A percentile compares a stretch with the other conserved stretches of the same genome.
These are phyloP conservation scores for Drosophila orosa DNA, from an alignment of 1,140 invertebrate species.

Conservation along the genomic window DNA sequence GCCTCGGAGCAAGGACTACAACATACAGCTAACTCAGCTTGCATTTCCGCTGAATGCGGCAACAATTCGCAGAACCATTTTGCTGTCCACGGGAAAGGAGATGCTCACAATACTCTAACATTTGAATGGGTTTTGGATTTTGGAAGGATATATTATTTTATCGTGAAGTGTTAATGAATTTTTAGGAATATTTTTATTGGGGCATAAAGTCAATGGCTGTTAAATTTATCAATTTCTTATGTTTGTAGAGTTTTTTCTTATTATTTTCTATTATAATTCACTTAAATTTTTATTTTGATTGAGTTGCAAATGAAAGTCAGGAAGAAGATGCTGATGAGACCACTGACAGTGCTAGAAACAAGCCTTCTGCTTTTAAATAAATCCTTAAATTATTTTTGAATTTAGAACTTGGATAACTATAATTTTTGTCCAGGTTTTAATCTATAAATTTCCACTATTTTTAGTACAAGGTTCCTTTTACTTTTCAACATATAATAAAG, in stretches of 20 bases:
- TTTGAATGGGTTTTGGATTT: background rate
- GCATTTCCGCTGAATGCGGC: constrained; percentile 77
- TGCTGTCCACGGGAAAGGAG: constrained; percentile 56
- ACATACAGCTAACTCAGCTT: constrained; percentile 63
- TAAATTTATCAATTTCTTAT: background rate
- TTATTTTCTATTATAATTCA: background rate
- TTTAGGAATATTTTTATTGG: background rate
- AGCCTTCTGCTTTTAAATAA: background rate
- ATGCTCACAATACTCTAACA: constrained; percentile 28
- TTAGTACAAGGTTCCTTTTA: no score
- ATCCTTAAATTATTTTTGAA: background rate
- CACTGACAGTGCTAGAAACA: background rate
- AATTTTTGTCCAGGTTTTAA: background rate
- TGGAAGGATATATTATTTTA: no score
- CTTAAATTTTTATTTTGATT: background rate
- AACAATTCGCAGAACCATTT: constrained; percentile 76
- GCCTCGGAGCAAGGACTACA: constrained; percentile 14
- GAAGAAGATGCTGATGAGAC: background rate
- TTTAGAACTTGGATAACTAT: background rate
- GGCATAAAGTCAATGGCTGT: background rate
- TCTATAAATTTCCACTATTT: background rate
- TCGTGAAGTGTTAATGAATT: no score
- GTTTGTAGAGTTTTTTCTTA: background rate
- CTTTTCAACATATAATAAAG: background rate
- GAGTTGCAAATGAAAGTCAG: fast-evolving